These are phyloP conservation scores for Calephelis virginiensis DNA, from an alignment of 1,140 invertebrate genomes.

Conservation along the genomic window DNA sequence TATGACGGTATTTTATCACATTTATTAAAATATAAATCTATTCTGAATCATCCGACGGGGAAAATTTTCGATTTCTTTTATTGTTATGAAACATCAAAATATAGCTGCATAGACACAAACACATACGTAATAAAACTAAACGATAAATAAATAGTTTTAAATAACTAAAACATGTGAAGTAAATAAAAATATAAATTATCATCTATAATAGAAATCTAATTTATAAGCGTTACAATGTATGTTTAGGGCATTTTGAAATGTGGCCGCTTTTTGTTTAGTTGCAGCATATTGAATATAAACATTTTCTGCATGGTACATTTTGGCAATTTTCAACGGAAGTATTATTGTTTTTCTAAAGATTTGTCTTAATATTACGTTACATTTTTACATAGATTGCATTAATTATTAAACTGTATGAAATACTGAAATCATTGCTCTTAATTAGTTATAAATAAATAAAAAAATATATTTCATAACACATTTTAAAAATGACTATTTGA, in stretches of 20 bases:
- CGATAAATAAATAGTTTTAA: neutral
- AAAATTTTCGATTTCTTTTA: neutral
- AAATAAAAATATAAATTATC: conserved; percentile 3
- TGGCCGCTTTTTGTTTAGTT: neutral
- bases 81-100: neutral
- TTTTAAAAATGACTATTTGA: neutral
- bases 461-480: conserved; percentile 14
- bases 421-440: conserved; percentile 11
- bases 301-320: neutral
- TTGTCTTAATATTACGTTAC: neutral
- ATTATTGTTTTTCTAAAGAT: neutral
- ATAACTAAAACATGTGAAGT: neutral
- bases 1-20: too few species aligned
- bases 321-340: conserved; percentile 7
- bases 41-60: neutral
- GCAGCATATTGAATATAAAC: conserved; percentile 1
- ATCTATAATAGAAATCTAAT: conserved; percentile 1
- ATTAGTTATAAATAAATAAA: conserved; percentile 13
- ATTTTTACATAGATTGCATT: conserved; percentile 2
- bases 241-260: neutral
- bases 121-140: neutral
- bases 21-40: neutral
- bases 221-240: neutral
- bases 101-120: neutral
- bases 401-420: neutral